phyloP scores from a whole-genome alignment of 2,113 vertebrate species.

The Columbina picui region DNA sequence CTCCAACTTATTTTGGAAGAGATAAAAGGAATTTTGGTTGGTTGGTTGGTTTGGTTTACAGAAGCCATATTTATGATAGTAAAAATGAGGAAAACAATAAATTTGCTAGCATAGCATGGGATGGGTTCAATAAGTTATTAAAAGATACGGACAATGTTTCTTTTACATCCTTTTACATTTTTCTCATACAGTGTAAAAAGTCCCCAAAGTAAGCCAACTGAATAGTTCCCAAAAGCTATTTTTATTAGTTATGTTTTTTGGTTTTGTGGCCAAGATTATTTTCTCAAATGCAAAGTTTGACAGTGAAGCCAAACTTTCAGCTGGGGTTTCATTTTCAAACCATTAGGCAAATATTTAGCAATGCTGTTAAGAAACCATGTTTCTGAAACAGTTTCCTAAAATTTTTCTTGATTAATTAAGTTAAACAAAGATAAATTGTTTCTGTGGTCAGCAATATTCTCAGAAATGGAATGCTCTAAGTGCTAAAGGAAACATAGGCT shows the following conservation, averaged over 20 bases:
- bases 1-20: neutral
- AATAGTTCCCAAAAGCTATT: constrained; percentile 39
- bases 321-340: constrained; percentile 39
- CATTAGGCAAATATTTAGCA: constrained; percentile 34
- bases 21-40: neutral
- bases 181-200: constrained; percentile 11
- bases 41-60: neutral
- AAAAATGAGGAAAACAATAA: neutral
- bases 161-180: neutral
- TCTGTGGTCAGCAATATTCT: neutral
- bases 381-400: constrained; percentile 30
- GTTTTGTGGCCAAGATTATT: constrained; percentile 41
- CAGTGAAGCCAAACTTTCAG: constrained; percentile 7
- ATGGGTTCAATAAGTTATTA: neutral
- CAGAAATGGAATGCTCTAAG: neutral
- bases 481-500: neutral
- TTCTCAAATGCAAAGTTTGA: constrained; percentile 36
- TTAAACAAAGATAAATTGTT: neutral
- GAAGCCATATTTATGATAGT: neutral
- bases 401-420: neutral
- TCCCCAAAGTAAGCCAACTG: neutral
- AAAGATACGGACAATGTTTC: neutral
- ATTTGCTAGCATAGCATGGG: neutral
- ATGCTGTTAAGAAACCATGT: constrained; percentile 7
- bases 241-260: constrained; percentile 54